Evolutionary conservation across 1,140 invertebrate genomes (phyloP).

Genomic region (Cephus cinctus): DNA sequence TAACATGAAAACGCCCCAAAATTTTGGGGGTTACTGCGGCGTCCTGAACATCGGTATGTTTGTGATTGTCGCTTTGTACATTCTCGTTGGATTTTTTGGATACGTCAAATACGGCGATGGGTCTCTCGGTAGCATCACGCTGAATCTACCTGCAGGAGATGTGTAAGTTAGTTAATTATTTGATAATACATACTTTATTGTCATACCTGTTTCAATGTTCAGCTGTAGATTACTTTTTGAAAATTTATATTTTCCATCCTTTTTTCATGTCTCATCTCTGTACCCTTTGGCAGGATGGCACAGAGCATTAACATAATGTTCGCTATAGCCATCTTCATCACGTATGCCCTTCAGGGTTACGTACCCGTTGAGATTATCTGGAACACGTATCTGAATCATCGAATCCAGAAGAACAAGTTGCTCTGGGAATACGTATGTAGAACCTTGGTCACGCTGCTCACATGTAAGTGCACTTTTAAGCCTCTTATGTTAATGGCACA

Average conservation of each 20-base stretch:
- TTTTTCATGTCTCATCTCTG: constrained; percentile 12
- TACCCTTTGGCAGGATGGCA: constrained; percentile 69
- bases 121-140: constrained; percentile 68
- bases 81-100: constrained; percentile 77
- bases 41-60: constrained; percentile 79
- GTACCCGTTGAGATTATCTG: constrained; percentile 90
- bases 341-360: constrained; percentile 91
- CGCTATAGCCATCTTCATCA: constrained; percentile 84
- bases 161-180: constrained; percentile 48
- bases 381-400: constrained; percentile 68
- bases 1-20: constrained; percentile 78
- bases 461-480: constrained; percentile 64
- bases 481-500: background rate
- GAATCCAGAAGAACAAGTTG: constrained; percentile 53
- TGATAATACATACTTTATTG: too few species aligned
- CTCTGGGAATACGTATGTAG: constrained; percentile 67
- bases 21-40: constrained; percentile 69
- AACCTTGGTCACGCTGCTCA: constrained; percentile 65
- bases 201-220: too few species aligned
- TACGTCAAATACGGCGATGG: constrained; percentile 75
- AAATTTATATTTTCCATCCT: background rate
- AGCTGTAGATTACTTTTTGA: too few species aligned
- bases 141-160: constrained; percentile 66
- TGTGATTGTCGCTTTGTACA: constrained; percentile 72
- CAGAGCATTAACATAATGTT: constrained; percentile 81